phyloP scores from a whole-genome alignment of 2,113 vertebrate species.

The Catagonus wagneri region DNA sequence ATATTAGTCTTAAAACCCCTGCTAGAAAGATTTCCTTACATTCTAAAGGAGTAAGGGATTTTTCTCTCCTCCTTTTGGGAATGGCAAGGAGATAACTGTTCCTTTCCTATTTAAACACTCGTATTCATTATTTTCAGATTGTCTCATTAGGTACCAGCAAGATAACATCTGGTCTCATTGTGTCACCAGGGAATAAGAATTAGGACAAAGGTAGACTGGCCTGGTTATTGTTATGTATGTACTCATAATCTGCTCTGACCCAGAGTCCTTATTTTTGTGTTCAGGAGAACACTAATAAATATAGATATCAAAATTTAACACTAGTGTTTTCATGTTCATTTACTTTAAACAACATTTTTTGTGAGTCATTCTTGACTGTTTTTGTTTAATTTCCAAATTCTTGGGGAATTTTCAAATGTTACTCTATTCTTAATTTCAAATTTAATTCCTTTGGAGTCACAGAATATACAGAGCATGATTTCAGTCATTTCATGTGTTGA shows the following conservation, averaged over 20 bases:
- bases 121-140: neutral
- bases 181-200: neutral
- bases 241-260: neutral
- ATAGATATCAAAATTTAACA: too few relatives aligned
- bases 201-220: neutral
- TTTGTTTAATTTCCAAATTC: neutral
- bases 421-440: neutral
- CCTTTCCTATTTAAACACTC: neutral
- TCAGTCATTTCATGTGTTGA: neutral
- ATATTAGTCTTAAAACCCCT: neutral
- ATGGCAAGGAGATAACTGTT: neutral
- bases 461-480: neutral
- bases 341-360: neutral
- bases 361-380: neutral
- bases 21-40: neutral
- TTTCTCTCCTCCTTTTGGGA: neutral
- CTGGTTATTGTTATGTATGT: neutral
- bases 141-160: neutral
- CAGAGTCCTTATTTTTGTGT: neutral
- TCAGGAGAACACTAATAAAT: neutral
- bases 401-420: neutral
- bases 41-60: neutral
- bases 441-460: neutral
- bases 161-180: neutral
- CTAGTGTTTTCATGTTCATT: neutral